Conservation (phyloP, 1,140 invertebrate genomes). For the Cydia fagiglandana region DNA sequence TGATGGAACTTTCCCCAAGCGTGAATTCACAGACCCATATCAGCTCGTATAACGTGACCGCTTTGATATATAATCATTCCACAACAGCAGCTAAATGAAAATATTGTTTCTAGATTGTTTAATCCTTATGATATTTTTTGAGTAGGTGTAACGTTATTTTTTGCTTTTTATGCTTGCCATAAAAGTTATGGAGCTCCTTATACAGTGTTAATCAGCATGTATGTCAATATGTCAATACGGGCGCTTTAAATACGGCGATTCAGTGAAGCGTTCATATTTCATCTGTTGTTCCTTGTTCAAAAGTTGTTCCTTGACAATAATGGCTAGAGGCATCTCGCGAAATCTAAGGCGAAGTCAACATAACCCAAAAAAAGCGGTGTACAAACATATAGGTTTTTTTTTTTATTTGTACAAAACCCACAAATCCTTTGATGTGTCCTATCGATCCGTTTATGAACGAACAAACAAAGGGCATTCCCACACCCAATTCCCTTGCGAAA, state of each 20-base stretch:
- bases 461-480: constrained; percentile 28
- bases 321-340: background rate
- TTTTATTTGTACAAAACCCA: constrained; percentile 25
- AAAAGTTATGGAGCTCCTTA: no score
- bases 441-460: constrained; percentile 25
- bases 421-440: constrained; percentile 31
- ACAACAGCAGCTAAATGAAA: constrained; percentile 14
- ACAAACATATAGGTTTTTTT: background rate
- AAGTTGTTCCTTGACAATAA: background rate
- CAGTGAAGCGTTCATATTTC: no score
- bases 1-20: constrained; percentile 23
- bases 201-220: no score
- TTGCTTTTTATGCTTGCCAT: no score
- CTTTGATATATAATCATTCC: constrained; percentile 10
- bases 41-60: constrained; percentile 15
- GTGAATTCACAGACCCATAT: constrained; percentile 25
- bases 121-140: background rate
- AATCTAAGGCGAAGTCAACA: background rate
- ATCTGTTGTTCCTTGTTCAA: no score
- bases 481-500: constrained; percentile 24
- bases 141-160: background rate
- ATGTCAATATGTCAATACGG: no score
- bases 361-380: background rate
- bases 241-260: no score
- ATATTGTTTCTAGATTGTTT: background rate